Conservation (phyloP, 2,888 invertebrate species). For the Nebria brevicollis region DNA sequence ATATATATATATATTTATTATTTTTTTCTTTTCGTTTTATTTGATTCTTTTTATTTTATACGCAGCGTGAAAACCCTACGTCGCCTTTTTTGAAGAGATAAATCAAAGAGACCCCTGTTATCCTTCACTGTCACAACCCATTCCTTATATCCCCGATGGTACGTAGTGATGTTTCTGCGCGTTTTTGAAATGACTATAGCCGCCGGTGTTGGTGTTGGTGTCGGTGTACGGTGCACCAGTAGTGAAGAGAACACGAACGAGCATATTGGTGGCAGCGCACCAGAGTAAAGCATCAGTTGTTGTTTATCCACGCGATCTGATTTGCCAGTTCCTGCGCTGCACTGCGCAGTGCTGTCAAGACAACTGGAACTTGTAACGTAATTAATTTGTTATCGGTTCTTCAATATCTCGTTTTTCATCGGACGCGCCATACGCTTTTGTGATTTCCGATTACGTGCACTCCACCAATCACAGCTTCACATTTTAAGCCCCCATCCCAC, state of each 20-base stretch:
- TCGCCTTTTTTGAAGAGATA: conserved; percentile 32
- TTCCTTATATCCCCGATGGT: not conserved
- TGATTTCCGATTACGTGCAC: conserved; percentile 8
- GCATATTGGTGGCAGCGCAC: not conserved
- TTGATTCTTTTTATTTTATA: conserved; percentile 23
- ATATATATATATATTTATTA: conserved; percentile 9
- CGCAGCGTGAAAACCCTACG: conserved; percentile 27
- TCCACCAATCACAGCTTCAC: not conserved
- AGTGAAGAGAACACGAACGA: not conserved
- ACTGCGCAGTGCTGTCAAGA: not conserved
- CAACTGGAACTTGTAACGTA: conserved; percentile 37
- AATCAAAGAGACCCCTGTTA: conserved; percentile 39
- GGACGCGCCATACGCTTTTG: conserved; percentile 19
- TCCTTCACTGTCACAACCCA: conserved; percentile 32
- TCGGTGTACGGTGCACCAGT: not conserved
- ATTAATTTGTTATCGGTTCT: conserved; percentile 44
- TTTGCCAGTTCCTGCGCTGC: not conserved
- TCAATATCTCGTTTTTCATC: conserved; percentile 33
- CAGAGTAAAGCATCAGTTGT: not conserved
- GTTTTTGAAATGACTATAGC: not conserved
- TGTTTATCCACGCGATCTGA: not conserved
- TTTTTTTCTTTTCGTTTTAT: not conserved
- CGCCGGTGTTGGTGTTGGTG: not conserved
- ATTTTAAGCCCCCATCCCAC: not conserved
- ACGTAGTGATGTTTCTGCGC: not conserved